A percentile compares a stretch with the other conserved stretches of the same genome.
phyloP scores from a whole-genome alignment of 1,140 invertebrate genomes.

The Musca vetustissima region DNA sequence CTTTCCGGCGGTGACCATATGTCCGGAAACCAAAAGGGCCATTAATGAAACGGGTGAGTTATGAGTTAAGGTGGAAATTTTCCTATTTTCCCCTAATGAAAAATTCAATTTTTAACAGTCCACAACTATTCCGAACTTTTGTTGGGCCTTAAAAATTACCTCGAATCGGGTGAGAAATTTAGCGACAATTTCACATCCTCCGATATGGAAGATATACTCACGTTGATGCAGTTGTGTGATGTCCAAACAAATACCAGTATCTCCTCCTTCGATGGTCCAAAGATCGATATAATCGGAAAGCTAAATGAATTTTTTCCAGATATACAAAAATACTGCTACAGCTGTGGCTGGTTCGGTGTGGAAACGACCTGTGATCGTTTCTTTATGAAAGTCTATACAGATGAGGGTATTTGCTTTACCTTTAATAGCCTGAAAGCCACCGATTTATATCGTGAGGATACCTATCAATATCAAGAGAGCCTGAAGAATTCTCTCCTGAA shows the following conservation, averaged over 20 bases:
- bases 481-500: slow-evolving; percentile 26
- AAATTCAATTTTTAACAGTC: too few species aligned
- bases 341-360: slow-evolving; percentile 56
- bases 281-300: slow-evolving; percentile 39
- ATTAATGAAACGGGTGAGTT: slow-evolving; percentile 32
- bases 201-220: slow-evolving; percentile 60
- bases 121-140: slow-evolving; percentile 14
- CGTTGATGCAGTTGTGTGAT: slow-evolving; percentile 49
- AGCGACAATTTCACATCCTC: slow-evolving; percentile 51
- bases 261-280: slow-evolving; percentile 35
- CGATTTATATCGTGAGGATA: slow-evolving; percentile 61
- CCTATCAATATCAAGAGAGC: slow-evolving; percentile 39
- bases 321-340: slow-evolving; percentile 45
- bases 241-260: slow-evolving; percentile 39
- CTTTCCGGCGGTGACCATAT: slow-evolving; percentile 63
- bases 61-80: slow-evolving; percentile 3
- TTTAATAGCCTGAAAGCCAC: slow-evolving; percentile 66
- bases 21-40: slow-evolving; percentile 56
- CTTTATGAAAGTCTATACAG: slow-evolving; percentile 65
- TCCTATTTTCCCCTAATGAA: not conserved
- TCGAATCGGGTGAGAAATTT: not conserved
- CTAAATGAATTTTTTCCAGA: slow-evolving; percentile 44
- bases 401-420: slow-evolving; percentile 71
- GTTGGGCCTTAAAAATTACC: not conserved
- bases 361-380: slow-evolving; percentile 58